Base-by-base conservation (phyloP, 2,797 vertebrate genomes). In the Mus spretus region DNA sequence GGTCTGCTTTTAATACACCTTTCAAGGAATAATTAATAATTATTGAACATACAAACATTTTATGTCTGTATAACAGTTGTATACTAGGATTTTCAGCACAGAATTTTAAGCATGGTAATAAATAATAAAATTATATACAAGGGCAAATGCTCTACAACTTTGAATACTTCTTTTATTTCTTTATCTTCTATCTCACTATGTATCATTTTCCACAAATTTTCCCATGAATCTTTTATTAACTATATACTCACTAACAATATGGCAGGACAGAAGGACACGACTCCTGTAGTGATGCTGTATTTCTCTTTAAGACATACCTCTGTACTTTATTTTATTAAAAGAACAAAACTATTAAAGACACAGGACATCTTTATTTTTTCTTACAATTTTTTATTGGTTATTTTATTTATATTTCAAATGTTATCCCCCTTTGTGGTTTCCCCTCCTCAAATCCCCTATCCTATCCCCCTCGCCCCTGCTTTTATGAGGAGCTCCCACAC, bases 1-100 rank as follows among this genome's bases (percentile, higher is more conserved):
- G 28, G 34, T 87, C 37, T 88, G 57, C 57, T 86, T n/a, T 94
- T 95, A 61, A 59, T 93, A 89, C 55, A 94, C 95, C 85, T 93
- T 22, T 94, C 44, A 63, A 86, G 26, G 12, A 92, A 83, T 59
- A 55, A 82, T 77, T 3, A 90, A 88, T 31, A 86, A 72, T 91
- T n/a, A 81, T n/a, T 79, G 20, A 74, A 55, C 79, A 50, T 14
- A 6, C 19, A 77, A 84, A 70, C 70, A 15, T 9, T 31, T 95
- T 77, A 10, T 78, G 72, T 78, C 50, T 94, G 2, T 59, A n/a
- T 89, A 85, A 72, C 3, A 78, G 19, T 78, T 70, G 12, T 2
- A 59, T 59, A 44, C 7, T n/a, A 34, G 20, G 24, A 8, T 70
- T 65, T 96, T 89, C 65, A n/a, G 74, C 34, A 65, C 0, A 72